A percentile compares a stretch with the other conserved stretches of the same genome.
phyloP scores from a whole-genome alignment of 2,797 vertebrate species.

The Sebastes hubbsi region DNA sequence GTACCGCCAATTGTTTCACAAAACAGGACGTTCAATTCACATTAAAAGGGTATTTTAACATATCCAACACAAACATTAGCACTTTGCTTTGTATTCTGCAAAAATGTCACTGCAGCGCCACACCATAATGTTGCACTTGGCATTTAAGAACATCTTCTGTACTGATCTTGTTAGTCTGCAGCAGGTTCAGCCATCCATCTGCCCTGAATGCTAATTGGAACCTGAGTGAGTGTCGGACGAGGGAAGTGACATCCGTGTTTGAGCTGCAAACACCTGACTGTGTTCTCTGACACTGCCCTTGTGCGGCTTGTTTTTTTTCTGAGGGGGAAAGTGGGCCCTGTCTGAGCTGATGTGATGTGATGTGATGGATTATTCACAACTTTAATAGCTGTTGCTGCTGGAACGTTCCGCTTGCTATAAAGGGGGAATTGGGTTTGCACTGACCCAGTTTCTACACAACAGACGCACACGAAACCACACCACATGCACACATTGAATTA shows the following conservation, averaged over 20 bases:
- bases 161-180: constrained; percentile 29
- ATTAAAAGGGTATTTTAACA: background rate
- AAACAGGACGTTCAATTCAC: background rate
- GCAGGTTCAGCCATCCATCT: constrained; percentile 16
- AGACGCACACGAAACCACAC: constrained; percentile 7
- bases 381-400: constrained; percentile 58
- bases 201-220: constrained; percentile 40
- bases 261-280: constrained; percentile 35
- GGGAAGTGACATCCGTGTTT: constrained; percentile 13
- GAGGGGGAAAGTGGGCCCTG: background rate
- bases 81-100: constrained; percentile 2
- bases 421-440: constrained; percentile 52
- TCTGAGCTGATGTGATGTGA: constrained; percentile 54
- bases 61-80: constrained; percentile 7
- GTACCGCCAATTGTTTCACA: background rate
- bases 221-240: constrained; percentile 3
- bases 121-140: constrained; percentile 6
- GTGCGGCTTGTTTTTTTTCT: background rate
- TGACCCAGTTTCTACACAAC: constrained; percentile 74
- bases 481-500: background rate
- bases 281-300: background rate
- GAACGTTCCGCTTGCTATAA: constrained; percentile 51
- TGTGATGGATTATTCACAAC: constrained; percentile 73
- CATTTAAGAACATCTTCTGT: constrained; percentile 36
- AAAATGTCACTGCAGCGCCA: constrained; percentile 16